phyloP scores from a whole-genome alignment of 1,140 invertebrate genomes.

The Microplitis demolitor region DNA sequence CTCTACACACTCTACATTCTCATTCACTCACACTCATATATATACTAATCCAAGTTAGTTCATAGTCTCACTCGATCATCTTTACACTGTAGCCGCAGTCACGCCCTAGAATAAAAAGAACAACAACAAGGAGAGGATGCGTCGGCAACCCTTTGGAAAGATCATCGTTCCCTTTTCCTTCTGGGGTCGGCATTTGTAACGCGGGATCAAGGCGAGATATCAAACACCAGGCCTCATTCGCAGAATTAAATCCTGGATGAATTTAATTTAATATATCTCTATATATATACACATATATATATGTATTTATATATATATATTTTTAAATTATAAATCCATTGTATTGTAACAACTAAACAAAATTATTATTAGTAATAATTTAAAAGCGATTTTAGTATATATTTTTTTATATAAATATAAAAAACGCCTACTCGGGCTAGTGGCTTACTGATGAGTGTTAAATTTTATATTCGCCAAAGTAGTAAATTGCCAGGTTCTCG shows the following conservation, averaged over 20 bases:
- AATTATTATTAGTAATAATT: neutral
- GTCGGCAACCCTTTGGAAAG: constrained; percentile 27
- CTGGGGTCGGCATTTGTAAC: constrained; percentile 9
- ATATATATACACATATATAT: neutral
- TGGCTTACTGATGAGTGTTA: constrained; percentile 13
- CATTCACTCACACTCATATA: neutral
- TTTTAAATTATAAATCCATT: neutral
- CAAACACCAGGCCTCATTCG: neutral
- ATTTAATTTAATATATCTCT: neutral
- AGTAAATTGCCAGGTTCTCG: constrained; percentile 22
- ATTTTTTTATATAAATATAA: too few species aligned
- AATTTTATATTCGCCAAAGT: constrained; percentile 19
- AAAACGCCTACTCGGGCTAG: neutral
- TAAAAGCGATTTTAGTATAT: too few species aligned
- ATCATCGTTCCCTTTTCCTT: constrained; percentile 19
- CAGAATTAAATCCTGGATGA: constrained; percentile 9
- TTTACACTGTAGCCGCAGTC: constrained; percentile 9
- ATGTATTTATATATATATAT: neutral
- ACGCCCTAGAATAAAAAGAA: constrained; percentile 21
- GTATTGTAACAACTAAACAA: neutral
- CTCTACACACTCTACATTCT: too few species aligned
- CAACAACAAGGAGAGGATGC: constrained; percentile 4
- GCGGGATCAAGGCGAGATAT: constrained; percentile 1
- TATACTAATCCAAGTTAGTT: neutral
- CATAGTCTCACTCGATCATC: neutral